Evolutionary conservation across 1,140 invertebrate species (phyloP), one percentile per base, ranked within the genome.

Genomic region (Apolygus lucorum): DNA sequence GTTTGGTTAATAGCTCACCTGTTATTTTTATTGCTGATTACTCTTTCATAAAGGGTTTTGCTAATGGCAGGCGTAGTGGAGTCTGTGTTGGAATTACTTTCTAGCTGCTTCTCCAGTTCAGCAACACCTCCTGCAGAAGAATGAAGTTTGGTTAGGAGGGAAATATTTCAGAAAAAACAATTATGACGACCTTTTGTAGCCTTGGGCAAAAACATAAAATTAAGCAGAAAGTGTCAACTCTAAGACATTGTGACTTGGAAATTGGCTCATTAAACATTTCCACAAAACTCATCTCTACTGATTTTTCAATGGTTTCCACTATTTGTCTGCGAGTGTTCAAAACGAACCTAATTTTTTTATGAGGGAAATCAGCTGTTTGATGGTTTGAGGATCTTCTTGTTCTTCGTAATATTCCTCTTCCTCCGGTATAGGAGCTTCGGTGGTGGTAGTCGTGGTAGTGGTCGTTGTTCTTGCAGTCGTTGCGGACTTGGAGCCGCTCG

Each of bases 301-400:
- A 62, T 22, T 22, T 62, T 8, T 22, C 4, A 62, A 62, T 62
- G n/a, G n/a, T n/a, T n/a, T n/a, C n/a, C n/a, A n/a, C n/a, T n/a
- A n/a, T n/a, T n/a, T n/a, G n/a, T n/a, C n/a, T n/a, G 34, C 17
- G 34, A 21, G 29, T 59, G n/a, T 26, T 29, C 2, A 25, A 63
- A 4, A 25, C 69, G 74, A 72, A 81, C 83, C 85, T 70, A 90
- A 87, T 86, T 92, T 92, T 76, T 89, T 91, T 54, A 93, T 93
- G 0, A 93, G 79, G 72, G 88, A 87, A 52, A 93, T 88, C 0
- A 93, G 78, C 77, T 93, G 90, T 77, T 92, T 92, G 52, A 93
- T 90, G 0, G 91, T 89, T 77, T 83, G 85, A 0, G 90, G 90
- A 79, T 93, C 90, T 79, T 92, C 89, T 52, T 85, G 83, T 54